A percentile compares a stretch with the other conserved stretches of the same genome.
phyloP scores from a whole-genome alignment of 1,140 invertebrate species.

The Drosophila nikananu region DNA sequence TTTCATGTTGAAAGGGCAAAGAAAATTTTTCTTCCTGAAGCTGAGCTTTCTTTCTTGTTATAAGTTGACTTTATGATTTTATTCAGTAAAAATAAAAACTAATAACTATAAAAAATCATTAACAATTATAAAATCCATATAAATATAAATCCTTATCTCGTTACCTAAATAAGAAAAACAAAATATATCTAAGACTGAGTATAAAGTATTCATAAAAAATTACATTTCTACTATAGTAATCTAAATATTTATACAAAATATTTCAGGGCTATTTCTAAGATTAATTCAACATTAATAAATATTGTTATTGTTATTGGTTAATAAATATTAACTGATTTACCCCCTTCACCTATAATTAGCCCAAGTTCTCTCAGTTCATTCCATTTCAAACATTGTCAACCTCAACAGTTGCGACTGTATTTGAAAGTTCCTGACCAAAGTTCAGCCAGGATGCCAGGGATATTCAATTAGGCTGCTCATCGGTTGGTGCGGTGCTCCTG shows the following conservation, averaged over 20 bases:
- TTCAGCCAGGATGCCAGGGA: slow-evolving; percentile 22
- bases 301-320: background rate
- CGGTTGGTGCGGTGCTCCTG: background rate
- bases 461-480: slow-evolving; percentile 68
- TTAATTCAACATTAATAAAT: background rate
- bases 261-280: background rate
- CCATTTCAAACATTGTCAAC: background rate
- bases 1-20: background rate
- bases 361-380: too few species aligned
- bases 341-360: background rate
- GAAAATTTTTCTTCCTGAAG: too few species aligned
- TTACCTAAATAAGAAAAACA: too few species aligned
- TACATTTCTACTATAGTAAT: background rate
- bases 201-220: too few species aligned
- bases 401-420: slow-evolving; percentile 6
- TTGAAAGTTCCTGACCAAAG: background rate
- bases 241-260: background rate
- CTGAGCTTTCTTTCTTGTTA: too few species aligned
- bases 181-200: too few species aligned
- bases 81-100: too few species aligned
- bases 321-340: background rate
- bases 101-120: too few species aligned
- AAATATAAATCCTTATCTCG: too few species aligned
- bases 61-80: too few species aligned
- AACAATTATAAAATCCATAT: too few species aligned